These are phyloP conservation scores for Lomographa bimaculata DNA, from an alignment of 2,888 invertebrate species.

Conservation along the genomic window DNA sequence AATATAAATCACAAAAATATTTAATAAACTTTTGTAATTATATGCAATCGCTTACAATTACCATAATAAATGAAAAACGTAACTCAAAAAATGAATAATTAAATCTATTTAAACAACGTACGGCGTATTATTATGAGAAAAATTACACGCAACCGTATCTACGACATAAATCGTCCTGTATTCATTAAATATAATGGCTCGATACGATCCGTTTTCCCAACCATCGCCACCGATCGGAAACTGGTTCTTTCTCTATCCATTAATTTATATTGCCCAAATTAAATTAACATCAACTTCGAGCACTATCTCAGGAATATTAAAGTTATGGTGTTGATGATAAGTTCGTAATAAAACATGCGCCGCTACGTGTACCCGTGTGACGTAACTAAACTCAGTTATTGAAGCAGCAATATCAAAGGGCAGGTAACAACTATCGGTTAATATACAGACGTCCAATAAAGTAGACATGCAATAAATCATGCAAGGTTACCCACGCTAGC, in stretches of 20 bases:
- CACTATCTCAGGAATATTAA: slow-evolving; percentile 59
- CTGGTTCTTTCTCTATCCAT: slow-evolving; percentile 62
- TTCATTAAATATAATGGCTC: slow-evolving; percentile 73
- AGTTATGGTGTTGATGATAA: slow-evolving; percentile 43
- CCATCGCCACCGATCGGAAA: slow-evolving; percentile 59
- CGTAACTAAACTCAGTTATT: slow-evolving; percentile 7
- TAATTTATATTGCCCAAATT: slow-evolving; percentile 72
- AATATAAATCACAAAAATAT: too few relatives aligned
- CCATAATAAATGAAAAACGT: slow-evolving; percentile 54
- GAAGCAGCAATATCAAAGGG: not conserved
- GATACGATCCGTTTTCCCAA: slow-evolving; percentile 60
- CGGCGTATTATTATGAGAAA: slow-evolving; percentile 55
- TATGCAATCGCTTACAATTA: slow-evolving; percentile 20
- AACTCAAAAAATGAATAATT: slow-evolving; percentile 58
- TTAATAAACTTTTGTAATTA: too few relatives aligned
- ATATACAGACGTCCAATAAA: slow-evolving; percentile 11
- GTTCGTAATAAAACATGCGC: slow-evolving; percentile 34
- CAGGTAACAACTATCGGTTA: not conserved
- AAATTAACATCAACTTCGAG: slow-evolving; percentile 65
- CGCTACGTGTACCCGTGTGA: slow-evolving; percentile 23
- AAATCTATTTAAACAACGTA: slow-evolving; percentile 48
- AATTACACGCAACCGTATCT: slow-evolving; percentile 62
- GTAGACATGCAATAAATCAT: slow-evolving; percentile 24
- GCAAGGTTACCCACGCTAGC: slow-evolving; percentile 25
- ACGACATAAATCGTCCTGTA: slow-evolving; percentile 66